Evolutionary conservation across 2,113 vertebrate genomes (phyloP), one percentile per base, ranked within the genome.

Genomic region (Nyctereutes procyonoides): DNA sequence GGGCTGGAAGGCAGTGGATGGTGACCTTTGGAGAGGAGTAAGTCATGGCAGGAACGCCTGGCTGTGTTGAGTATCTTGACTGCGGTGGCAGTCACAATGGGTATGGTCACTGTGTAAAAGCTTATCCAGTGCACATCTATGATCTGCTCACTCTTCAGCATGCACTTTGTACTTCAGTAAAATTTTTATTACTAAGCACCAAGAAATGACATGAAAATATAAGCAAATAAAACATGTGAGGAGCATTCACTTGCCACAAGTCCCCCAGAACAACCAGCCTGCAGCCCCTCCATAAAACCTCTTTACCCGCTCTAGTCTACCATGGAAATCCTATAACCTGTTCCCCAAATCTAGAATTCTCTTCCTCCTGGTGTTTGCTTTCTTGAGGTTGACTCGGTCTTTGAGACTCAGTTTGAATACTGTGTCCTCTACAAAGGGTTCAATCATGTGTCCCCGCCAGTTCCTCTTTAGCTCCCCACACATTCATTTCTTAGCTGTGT

Each of bases 221-320:
- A 73, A 71, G 35, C 2, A 62, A 38, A 53, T 12, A 53, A 43
- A 79, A 19, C 12, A 28, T 28, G 15, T 0, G 26, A n/a, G 17
- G 55, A 71, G 7, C n/a, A 15, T 17, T 55, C n/a, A 16, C 15
- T 32, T 43, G 19, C 20, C n/a, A 55, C 53, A 69, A 71, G 80
- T 26, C 65, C 48, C 28, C n/a, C 32, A n/a, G 53, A 63, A 14
- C 3, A 38, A 14, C 17, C 13, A 55, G 43, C 16, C 71, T 5
- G 3, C 2, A 15, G 20, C 2, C 30, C 51, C 10, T 7, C 20
- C 28, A 5, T 5, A 30, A 12, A 32, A 5, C n/a, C 71, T 8
- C 14, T 17, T 12, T 60, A 4, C 2, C 38, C 15, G 0, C 38
- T 63, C 12, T 43, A 17, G 16, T 22, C 15, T 14, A 2, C 26